These are phyloP conservation scores for Uloborus diversus DNA, from an alignment of 1,140 invertebrate genomes.

Conservation along the genomic window DNA sequence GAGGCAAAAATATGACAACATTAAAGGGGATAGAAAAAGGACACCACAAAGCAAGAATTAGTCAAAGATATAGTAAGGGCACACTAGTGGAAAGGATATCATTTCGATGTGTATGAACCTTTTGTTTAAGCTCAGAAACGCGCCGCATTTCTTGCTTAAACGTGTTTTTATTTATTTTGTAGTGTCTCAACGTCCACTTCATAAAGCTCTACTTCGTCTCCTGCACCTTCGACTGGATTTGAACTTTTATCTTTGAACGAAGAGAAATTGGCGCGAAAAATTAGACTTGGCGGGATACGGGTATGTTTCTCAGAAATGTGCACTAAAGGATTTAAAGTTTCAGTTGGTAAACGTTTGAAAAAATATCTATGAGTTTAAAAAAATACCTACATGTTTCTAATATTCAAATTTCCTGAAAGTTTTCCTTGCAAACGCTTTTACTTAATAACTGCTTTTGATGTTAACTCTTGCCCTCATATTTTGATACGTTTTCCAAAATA, in stretches of 20 bases:
- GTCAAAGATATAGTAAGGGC: conserved; percentile 1
- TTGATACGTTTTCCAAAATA: too few species aligned
- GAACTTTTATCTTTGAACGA: background rate
- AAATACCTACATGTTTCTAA: too few species aligned
- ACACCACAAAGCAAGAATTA: conserved; percentile 37
- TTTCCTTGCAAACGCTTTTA: too few species aligned
- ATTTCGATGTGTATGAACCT: conserved; percentile 55
- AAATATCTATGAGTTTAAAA: too few species aligned
- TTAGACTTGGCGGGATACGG: too few species aligned
- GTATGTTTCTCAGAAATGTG: too few species aligned
- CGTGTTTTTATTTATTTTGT: conserved; percentile 25
- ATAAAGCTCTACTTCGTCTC: conserved; percentile 41
- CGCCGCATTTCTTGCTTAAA: conserved; percentile 15
- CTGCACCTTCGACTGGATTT: background rate
- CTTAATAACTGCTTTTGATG: too few species aligned
- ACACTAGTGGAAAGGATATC: conserved; percentile 40
- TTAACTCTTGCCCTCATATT: too few species aligned
- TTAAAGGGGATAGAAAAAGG: conserved; percentile 37
- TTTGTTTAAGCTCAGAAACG: conserved; percentile 32
- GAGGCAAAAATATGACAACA: conserved; percentile 13
- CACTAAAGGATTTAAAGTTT: too few species aligned
- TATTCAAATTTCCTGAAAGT: too few species aligned
- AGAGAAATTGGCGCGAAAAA: background rate
- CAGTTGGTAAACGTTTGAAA: too few species aligned
- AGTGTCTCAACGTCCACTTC: conserved; percentile 40